A percentile compares a stretch with the other conserved stretches of the same genome.
Conservation (phyloP, 2,797 vertebrate genomes). For the Melanotaenia trifasciata region DNA sequence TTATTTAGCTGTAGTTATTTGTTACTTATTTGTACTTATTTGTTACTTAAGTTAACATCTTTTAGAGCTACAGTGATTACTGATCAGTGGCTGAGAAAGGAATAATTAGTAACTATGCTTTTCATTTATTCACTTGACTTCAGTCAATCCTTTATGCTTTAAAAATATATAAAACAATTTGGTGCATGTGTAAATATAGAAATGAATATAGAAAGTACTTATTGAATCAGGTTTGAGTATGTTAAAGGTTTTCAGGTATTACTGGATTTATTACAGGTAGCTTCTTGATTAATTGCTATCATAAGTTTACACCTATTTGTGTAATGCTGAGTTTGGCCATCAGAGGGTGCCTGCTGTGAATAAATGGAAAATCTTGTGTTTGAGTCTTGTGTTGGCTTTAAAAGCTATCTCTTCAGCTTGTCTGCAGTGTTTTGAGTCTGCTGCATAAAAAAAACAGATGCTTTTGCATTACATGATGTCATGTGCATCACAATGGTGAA, state of each 20-base stretch:
- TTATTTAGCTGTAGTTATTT: background rate
- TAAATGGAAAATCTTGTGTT: conserved; percentile 9
- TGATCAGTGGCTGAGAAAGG: background rate
- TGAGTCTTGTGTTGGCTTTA: background rate
- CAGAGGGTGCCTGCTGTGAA: conserved; percentile 53
- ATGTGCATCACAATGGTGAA: background rate
- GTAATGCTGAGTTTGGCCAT: conserved; percentile 42
- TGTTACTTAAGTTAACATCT: background rate
- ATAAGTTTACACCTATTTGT: background rate
- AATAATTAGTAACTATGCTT: background rate
- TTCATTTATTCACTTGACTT: background rate
- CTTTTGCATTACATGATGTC: background rate
- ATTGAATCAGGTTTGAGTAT: background rate
- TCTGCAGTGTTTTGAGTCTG: background rate
- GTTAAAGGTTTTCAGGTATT: background rate
- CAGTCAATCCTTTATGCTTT: background rate
- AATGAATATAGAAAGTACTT: background rate
- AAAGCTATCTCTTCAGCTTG: background rate
- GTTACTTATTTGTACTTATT: background rate
- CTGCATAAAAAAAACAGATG: background rate
- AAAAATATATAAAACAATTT: background rate
- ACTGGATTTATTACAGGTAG: no score
- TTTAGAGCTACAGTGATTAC: background rate
- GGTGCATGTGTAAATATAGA: no score
- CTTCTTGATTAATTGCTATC: background rate